phyloP scores from a whole-genome alignment of 2,888 invertebrate genomes.

The Diaperis boleti region DNA sequence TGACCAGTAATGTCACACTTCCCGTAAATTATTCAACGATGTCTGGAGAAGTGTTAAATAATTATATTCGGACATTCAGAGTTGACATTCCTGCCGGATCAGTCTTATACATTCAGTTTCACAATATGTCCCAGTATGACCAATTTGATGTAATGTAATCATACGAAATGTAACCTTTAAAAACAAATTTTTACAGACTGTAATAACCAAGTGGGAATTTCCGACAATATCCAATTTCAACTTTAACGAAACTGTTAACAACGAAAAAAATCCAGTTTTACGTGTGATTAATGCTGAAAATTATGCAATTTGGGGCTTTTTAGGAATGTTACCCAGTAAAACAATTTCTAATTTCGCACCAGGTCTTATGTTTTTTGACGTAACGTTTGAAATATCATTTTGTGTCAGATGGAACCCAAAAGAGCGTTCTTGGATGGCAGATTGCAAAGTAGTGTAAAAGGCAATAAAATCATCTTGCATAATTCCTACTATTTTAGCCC shows the following conservation, averaged over 20 bases:
- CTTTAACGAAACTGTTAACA: background rate
- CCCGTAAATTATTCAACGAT: background rate
- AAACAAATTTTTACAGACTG: constrained; percentile 2
- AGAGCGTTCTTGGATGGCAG: background rate
- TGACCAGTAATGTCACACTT: background rate
- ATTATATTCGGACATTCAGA: background rate
- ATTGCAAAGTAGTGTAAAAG: constrained; percentile 3
- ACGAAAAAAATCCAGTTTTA: too few relatives aligned
- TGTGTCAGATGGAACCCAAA: constrained; percentile 4
- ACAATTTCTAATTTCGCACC: background rate
- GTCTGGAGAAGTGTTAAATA: background rate
- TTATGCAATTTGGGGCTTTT: constrained; percentile 11
- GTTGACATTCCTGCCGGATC: constrained; percentile 2
- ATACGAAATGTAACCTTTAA: background rate
- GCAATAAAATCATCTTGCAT: background rate
- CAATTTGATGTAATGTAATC: background rate
- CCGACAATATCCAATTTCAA: constrained; percentile 13
- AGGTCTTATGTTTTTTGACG: background rate
- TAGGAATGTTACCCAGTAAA: constrained; percentile 16
- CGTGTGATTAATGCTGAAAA: background rate
- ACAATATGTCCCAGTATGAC: background rate
- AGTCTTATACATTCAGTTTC: constrained; percentile 4
- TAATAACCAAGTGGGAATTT: background rate
- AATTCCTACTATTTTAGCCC: constrained; percentile 40
- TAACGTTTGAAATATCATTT: background rate